Evolutionary conservation across 2,888 invertebrate genomes (phyloP), one percentile per base, ranked within the genome.

Genomic region (Dryobotodes eremita): DNA sequence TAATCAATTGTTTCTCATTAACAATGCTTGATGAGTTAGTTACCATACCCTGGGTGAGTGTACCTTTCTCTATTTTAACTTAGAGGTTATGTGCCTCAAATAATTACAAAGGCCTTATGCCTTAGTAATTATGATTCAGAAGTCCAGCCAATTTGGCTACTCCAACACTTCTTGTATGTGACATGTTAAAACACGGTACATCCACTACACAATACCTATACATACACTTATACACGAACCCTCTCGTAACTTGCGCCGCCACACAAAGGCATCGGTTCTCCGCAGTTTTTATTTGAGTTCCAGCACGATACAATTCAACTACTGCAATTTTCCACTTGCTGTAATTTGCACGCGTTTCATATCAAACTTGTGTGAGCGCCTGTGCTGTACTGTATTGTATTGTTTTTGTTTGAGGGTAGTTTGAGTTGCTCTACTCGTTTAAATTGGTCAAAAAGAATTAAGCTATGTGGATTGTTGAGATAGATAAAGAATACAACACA

Each of bases 261-360:
- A 53, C 75, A 85, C 87, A 84, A 77, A 78, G 80, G 80, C 65
- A 48, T 75, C 74, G 65, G 69, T 62, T 48, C 77, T 23, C 68
- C 61, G 59, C 65, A 71, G 79, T 82, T 90, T 89, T 86, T 90
- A 90, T 90, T 89, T 88, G 90, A 89, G 88, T 90, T 90, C 57
- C 76, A 53, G 68, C 75, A 61, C 69, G 78, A 72, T 70, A 79
- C 77, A 78, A 85, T 81, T 81, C 85, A 84, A 90, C 88, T 83
- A 79, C 75, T 85, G 88, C 90, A 88, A 86, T 87, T 86, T 89
- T 85, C 79, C 84, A 85, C 89, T 88, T 82, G 83, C 77, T 84
- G 85, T 85, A 88, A 90, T 89, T 90, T 88, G 83, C 87, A 83
- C 82, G 70, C 85, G 76, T 75, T 88, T 85, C 87, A 86, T 85